Evolutionary conservation across 1,140 invertebrate genomes (phyloP).

Genomic region (Drosophila bocki): DNA sequence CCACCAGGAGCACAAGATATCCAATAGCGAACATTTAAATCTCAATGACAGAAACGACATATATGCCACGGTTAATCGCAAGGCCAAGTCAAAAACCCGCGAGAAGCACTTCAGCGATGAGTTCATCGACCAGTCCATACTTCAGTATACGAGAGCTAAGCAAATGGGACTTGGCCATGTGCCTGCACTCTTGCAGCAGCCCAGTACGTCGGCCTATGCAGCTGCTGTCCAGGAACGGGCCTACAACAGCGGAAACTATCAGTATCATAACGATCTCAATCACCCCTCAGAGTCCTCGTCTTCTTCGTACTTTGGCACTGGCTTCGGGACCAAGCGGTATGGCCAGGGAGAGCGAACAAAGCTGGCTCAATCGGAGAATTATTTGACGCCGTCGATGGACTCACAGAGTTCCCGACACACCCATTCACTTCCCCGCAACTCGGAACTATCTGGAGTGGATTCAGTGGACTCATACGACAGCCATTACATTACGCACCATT

Average conservation of each 20-base stretch:
- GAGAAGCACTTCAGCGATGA: slow-evolving; percentile 84
- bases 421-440: slow-evolving; percentile 82
- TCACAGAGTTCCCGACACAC: slow-evolving; percentile 80
- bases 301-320: slow-evolving; percentile 82
- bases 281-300: slow-evolving; percentile 82
- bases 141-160: slow-evolving; percentile 78
- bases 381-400: slow-evolving; percentile 78
- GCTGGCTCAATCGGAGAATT: slow-evolving; percentile 78
- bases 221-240: slow-evolving; percentile 66
- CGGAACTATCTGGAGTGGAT: slow-evolving; percentile 80
- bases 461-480: slow-evolving; percentile 84
- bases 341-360: slow-evolving; percentile 59
- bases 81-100: slow-evolving; percentile 80
- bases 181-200: slow-evolving; percentile 59
- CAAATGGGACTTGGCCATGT: slow-evolving; percentile 64
- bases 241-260: slow-evolving; percentile 73
- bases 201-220: slow-evolving; percentile 66
- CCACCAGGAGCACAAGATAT: slow-evolving; percentile 79
- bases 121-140: slow-evolving; percentile 81
- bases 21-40: slow-evolving; percentile 79
- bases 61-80: slow-evolving; percentile 84
- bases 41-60: slow-evolving; percentile 82
- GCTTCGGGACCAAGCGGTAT: slow-evolving; percentile 75
- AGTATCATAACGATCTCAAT: slow-evolving; percentile 83
- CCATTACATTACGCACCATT: slow-evolving; percentile 83